Evolutionary conservation across 2,888 invertebrate genomes (phyloP).

Genomic region (Keiferia lycopersicella): DNA sequence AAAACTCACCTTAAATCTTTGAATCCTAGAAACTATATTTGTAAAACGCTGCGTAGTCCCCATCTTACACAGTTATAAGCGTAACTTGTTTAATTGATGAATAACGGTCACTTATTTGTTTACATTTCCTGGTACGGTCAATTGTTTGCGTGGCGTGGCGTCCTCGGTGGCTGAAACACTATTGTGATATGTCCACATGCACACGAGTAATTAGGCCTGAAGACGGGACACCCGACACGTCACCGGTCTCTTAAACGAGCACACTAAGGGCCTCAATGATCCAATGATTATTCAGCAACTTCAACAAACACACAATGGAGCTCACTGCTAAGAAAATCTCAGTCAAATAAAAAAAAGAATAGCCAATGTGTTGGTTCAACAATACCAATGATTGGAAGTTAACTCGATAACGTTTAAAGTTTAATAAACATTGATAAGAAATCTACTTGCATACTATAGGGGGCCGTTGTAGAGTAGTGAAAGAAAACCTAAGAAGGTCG

Average conservation of each 20-base stretch:
- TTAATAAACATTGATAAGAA: slow-evolving; percentile 41
- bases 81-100: background rate
- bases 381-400: slow-evolving; percentile 32
- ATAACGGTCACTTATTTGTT: slow-evolving; percentile 19
- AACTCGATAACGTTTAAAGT: slow-evolving; percentile 34
- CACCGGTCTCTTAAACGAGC: slow-evolving; percentile 20
- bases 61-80: slow-evolving; percentile 21
- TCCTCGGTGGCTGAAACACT: slow-evolving; percentile 49
- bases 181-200: slow-evolving; percentile 45
- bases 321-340: slow-evolving; percentile 13
- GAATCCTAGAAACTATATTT: slow-evolving; percentile 21
- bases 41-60: slow-evolving; percentile 8
- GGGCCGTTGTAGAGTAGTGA: background rate
- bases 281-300: too few species aligned
- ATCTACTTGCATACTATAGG: background rate
- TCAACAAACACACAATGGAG: background rate
- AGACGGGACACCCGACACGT: slow-evolving; percentile 37
- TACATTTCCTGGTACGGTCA: slow-evolving; percentile 21
- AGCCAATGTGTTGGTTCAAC: slow-evolving; percentile 23
- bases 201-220: slow-evolving; percentile 53
- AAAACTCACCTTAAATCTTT: slow-evolving; percentile 11
- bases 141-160: slow-evolving; percentile 29
- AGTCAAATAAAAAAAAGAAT: slow-evolving; percentile 1
- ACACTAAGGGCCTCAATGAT: slow-evolving; percentile 10
- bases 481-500: background rate